These are phyloP conservation scores for Xiphorhynchus elegans DNA, from an alignment of 2,113 vertebrate genomes.

Conservation along the genomic window DNA sequence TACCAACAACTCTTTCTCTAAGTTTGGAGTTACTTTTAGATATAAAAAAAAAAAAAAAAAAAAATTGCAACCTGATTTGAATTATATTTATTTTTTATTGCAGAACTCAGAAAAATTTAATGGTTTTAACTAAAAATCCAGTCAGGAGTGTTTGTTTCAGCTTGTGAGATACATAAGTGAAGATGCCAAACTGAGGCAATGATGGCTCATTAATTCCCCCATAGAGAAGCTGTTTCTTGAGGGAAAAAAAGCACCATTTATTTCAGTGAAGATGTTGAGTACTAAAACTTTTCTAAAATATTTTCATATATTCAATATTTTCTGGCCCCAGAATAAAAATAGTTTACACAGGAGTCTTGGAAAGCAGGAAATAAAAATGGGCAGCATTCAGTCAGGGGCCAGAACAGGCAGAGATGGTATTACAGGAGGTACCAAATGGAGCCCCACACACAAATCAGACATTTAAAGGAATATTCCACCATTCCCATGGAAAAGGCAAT, in stretches of 20 bases:
- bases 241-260: not conserved
- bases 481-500: not conserved
- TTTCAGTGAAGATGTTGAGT: not conserved
- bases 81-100: not conserved
- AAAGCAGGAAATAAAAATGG: not conserved
- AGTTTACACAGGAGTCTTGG: not conserved
- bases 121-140: not conserved
- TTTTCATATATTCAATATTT: no score
- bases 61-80: not conserved
- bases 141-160: not conserved
- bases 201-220: not conserved
- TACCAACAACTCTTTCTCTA: not conserved
- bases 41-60: not conserved
- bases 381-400: not conserved
- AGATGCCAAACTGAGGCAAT: not conserved
- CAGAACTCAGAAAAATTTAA: not conserved
- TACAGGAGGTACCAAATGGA: not conserved
- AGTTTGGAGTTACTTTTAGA: not conserved
- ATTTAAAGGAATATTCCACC: not conserved
- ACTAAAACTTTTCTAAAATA: not conserved
- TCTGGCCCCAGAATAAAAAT: not conserved
- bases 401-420: not conserved
- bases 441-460: accelerated
- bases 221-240: not conserved
- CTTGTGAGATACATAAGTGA: not conserved